Base-by-base conservation (phyloP, 2,888 invertebrate species). In the Tetragonula carbonaria region DNA sequence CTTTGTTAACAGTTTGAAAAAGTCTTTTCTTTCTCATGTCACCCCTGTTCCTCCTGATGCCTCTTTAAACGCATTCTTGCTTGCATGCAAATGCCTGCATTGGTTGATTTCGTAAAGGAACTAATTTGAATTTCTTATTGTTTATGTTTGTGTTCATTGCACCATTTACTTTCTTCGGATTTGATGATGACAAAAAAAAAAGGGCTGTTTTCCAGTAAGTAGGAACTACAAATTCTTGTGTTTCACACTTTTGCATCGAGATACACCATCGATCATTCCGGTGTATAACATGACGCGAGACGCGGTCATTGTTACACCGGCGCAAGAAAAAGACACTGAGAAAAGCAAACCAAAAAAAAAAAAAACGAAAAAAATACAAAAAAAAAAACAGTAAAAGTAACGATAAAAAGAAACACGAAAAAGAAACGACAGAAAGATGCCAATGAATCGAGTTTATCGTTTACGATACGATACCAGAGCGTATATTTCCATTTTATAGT, bases 191-290 rank as follows among this genome's bases (percentile, higher is more conserved):
- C 87, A 90, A 90, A 90, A 91, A 65, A 28, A 92, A 92, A 93
- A 96, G 97, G 97, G 96, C 96, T 97, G 96, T 96, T 96, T 96
- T 96, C 96, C 96, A 96, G 96, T 96, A 96, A 96, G 96, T 96
- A 96, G 95, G 95, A 95, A 93, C 94, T 88, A 91, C 93, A 92
- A 28, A 28, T 92, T 92, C 90, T 89, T 91, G 90, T 87, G 88
- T 91, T 93, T 90, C 87, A 91, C 88, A 88, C 85, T 88, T 45
- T 90, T 90, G 91, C 89, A 89, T 88, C 88, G 88, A 86, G 85
- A 83, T 45, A 87, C 80, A 87, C 83, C 63, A 45, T 11, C 53
- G 21, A 21, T 45, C 8, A 45, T 8, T 8, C 8, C 45, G 45
- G 50, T 71, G 80, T 84, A 80, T 81, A 82, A 87, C 85, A 74